A percentile compares a stretch with the other conserved stretches of the same genome.
Conservation (phyloP, 2,797 vertebrate genomes). For the Percopsis omiscomaycus region DNA sequence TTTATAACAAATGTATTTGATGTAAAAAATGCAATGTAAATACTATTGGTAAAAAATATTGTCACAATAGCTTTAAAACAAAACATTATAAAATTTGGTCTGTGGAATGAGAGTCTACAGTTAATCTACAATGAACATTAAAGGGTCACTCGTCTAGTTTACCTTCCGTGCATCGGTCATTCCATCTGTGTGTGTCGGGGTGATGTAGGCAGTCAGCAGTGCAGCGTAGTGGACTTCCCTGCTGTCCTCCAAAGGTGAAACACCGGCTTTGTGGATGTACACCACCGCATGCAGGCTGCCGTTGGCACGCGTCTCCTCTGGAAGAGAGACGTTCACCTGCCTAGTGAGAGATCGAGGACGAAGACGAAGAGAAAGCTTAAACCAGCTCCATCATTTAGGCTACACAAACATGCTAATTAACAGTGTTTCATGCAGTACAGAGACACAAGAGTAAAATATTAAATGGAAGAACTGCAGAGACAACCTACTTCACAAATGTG, state of each 20-base stretch:
- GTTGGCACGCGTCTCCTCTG: constrained; percentile 87
- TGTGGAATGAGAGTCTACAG: too few relatives aligned
- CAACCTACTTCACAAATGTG: constrained; percentile 85
- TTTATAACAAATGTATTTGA: background rate
- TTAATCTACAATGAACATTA: background rate
- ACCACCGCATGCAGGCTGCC: constrained; percentile 88
- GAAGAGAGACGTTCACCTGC: constrained; percentile 87
- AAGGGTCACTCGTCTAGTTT: constrained; percentile 12
- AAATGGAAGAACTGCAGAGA: background rate
- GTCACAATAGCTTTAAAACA: background rate
- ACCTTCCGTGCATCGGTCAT: constrained; percentile 75
- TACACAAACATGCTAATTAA: too few relatives aligned
- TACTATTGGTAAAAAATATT: background rate
- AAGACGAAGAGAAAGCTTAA: background rate
- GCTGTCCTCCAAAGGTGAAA: constrained; percentile 88
- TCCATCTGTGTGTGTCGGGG: constrained; percentile 77
- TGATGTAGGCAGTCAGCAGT: constrained; percentile 88
- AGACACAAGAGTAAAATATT: too few relatives aligned
- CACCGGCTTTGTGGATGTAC: constrained; percentile 88
- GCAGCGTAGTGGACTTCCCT: constrained; percentile 88
- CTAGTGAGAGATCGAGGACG: constrained; percentile 60
- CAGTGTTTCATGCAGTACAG: too few relatives aligned
- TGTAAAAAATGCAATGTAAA: background rate
- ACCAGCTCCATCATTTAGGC: background rate
- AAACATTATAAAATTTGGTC: background rate